phyloP scores from a whole-genome alignment of 2,797 vertebrate species.

The Tragelaphus oryx region DNA sequence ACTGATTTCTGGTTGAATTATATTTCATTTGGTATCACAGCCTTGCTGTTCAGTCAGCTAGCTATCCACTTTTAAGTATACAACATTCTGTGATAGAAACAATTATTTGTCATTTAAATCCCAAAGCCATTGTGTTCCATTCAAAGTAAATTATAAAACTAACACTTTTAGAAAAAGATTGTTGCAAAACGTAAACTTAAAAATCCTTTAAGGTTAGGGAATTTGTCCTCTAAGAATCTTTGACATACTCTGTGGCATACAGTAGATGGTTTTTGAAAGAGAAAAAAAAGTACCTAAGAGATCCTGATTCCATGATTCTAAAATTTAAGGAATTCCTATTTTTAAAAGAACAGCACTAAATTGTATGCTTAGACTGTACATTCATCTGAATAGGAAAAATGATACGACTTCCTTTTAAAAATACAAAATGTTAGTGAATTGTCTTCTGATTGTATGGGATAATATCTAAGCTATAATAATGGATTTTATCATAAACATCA shows the following conservation, averaged over 20 bases:
- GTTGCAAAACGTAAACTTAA: background rate
- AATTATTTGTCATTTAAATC: slow-evolving; percentile 22
- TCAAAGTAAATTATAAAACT: slow-evolving; percentile 47
- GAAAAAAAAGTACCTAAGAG: background rate
- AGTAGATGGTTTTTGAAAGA: background rate
- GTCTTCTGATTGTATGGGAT: background rate
- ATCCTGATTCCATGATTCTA: background rate
- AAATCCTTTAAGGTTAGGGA: background rate
- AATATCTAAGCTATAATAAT: background rate
- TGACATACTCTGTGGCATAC: background rate
- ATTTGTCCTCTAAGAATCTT: background rate
- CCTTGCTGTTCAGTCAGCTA: background rate
- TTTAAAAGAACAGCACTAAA: background rate
- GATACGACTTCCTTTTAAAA: background rate
- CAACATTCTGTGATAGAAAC: background rate
- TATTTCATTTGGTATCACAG: background rate
- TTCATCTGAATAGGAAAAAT: background rate
- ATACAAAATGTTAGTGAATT: background rate
- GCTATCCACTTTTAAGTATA: background rate
- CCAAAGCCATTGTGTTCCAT: background rate
- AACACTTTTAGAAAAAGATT: background rate
- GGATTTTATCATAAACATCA: background rate
- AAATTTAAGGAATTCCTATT: background rate
- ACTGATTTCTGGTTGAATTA: background rate
- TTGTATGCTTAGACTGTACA: background rate